phyloP scores from a whole-genome alignment of 2,888 invertebrate genomes.

The Esperia sulphurella region DNA sequence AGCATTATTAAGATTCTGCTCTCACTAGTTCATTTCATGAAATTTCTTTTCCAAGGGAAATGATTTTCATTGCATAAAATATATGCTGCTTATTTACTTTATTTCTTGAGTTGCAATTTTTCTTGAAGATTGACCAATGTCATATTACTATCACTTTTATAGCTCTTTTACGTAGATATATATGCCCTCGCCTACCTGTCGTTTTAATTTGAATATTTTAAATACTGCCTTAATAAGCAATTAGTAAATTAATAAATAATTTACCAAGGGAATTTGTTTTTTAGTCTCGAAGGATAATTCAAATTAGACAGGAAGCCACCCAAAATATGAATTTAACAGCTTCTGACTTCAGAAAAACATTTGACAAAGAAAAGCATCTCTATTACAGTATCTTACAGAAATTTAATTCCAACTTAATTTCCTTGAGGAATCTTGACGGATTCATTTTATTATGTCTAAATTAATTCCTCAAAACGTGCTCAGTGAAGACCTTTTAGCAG shows the following conservation, averaged over 20 bases:
- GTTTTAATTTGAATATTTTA: no score
- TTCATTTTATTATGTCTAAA: conserved; percentile 44
- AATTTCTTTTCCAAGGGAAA: no score
- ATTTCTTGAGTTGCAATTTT: no score
- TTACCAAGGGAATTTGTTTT: not conserved
- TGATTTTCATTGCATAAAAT: no score
- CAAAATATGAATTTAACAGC: conserved; percentile 22
- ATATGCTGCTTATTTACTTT: no score
- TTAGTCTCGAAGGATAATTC: not conserved
- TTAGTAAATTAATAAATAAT: no score
- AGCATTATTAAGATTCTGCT: not conserved
- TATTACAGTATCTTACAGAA: conserved; percentile 27
- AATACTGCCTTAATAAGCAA: no score
- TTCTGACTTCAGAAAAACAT: conserved; percentile 19
- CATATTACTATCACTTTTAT: no score
- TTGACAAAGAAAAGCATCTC: conserved; percentile 23
- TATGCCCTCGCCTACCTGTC: no score
- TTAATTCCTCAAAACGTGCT: conserved; percentile 41
- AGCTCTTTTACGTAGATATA: no score
- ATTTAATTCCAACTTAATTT: conserved; percentile 42
- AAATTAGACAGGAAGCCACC: not conserved
- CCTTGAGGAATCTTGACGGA: conserved; percentile 42
- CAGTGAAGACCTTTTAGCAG: conserved; percentile 37
- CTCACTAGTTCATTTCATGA: no score
- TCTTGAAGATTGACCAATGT: no score